phyloP scores from a whole-genome alignment of 2,113 vertebrate species.

The Phaetusa simplex region DNA sequence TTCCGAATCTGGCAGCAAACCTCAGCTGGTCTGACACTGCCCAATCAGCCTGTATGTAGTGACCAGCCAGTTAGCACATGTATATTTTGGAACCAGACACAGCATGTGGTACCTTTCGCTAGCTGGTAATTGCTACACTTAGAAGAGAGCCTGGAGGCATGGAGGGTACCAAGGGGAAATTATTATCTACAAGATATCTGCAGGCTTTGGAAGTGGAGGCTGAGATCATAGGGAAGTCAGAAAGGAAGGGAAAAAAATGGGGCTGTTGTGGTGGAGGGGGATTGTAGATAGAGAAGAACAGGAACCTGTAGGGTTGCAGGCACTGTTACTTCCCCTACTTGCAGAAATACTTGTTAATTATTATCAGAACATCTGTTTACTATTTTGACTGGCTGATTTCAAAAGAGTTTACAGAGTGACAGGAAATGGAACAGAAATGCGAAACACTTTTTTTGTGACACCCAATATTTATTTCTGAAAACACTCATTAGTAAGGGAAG shows the following conservation, averaged over 20 bases:
- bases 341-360: neutral
- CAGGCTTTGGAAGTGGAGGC: neutral
- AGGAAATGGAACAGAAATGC: neutral
- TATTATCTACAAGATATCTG: neutral
- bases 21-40: neutral
- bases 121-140: neutral
- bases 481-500: neutral
- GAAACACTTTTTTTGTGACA: neutral
- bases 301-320: neutral
- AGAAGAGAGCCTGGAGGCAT: neutral
- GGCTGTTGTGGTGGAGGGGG: neutral
- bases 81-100: neutral
- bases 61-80: neutral
- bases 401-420: neutral
- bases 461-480: conserved; percentile 17
- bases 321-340: neutral
- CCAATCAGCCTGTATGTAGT: neutral
- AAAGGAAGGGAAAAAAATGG: neutral
- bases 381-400: neutral
- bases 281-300: neutral
- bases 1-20: neutral
- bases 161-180: neutral
- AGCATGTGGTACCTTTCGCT: neutral
- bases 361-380: conserved; percentile 12
- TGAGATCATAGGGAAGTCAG: neutral